phyloP scores from a whole-genome alignment of 2,888 invertebrate species.

The Creontiades dilutus region DNA sequence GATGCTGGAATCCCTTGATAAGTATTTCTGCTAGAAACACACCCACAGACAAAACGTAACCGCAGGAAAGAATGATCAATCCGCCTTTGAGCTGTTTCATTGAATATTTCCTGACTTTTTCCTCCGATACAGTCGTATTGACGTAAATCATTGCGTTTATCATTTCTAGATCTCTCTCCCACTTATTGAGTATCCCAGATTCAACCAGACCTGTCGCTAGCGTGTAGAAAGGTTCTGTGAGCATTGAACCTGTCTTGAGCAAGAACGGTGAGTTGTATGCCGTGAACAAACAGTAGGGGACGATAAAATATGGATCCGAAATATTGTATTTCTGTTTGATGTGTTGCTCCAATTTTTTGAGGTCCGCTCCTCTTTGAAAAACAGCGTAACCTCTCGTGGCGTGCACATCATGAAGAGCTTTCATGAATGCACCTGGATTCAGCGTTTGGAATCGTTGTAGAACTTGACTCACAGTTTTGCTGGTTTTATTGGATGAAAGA shows the following conservation, averaged over 20 bases:
- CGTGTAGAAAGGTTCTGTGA: constrained; percentile 68
- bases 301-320: constrained; percentile 59
- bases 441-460: constrained; percentile 74
- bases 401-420: constrained; percentile 72
- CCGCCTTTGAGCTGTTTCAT: constrained; percentile 57
- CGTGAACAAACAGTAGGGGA: constrained; percentile 71
- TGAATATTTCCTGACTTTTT: constrained; percentile 57
- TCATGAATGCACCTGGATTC: constrained; percentile 73
- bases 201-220: constrained; percentile 68
- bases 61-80: constrained; percentile 48
- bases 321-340: constrained; percentile 16
- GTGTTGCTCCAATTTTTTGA: constrained; percentile 49
- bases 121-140: background rate
- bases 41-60: constrained; percentile 24
- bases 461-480: constrained; percentile 70
- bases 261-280: constrained; percentile 71
- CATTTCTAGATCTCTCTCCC: constrained; percentile 56
- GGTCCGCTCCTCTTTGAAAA: constrained; percentile 71
- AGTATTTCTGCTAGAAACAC: constrained; percentile 57
- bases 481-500: constrained; percentile 74
- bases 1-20: constrained; percentile 58
- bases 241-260: constrained; percentile 70
- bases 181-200: constrained; percentile 69
- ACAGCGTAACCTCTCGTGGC: constrained; percentile 73
- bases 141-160: background rate